Percentiles rank a stretch among this genome's conserved stretches.
Evolutionary conservation across 2,113 vertebrate genomes (phyloP).

Genomic region (Megalops atlanticus): DNA sequence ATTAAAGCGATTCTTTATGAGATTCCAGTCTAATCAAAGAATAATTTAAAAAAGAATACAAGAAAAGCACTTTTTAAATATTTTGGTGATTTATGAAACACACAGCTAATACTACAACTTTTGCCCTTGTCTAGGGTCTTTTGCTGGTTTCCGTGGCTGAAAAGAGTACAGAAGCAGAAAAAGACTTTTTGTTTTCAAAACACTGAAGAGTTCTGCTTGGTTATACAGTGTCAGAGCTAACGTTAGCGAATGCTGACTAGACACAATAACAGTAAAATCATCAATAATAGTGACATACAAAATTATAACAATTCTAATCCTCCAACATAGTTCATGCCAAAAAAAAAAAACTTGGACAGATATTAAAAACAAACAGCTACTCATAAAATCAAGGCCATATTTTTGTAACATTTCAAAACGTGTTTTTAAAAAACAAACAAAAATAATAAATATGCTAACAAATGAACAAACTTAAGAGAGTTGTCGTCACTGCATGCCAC

Average conservation of each 20-base stretch:
- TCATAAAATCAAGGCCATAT: constrained; percentile 29
- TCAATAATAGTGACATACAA: constrained; percentile 21
- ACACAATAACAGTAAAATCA: constrained; percentile 4
- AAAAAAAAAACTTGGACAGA: constrained; percentile 22
- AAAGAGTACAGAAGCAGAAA: neutral
- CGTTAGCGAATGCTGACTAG: neutral
- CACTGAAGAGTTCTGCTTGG: neutral
- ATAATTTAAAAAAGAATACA: neutral
- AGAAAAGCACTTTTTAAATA: neutral
- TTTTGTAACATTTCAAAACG: constrained; percentile 1
- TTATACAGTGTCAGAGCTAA: neutral
- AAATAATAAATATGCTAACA: neutral
- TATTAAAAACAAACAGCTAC: constrained; percentile 4
- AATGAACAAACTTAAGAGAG: constrained; percentile 17
- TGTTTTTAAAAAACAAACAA: constrained; percentile 26
- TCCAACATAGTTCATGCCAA: constrained; percentile 24
- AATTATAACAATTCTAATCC: constrained; percentile 19
- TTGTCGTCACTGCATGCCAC: constrained; percentile 29
- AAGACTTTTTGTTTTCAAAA: neutral
- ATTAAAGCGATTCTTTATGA: constrained; percentile 2
- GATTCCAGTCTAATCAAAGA: neutral
- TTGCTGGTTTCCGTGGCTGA: neutral
- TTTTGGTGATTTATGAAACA: neutral
- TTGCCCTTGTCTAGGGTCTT: too few species aligned
- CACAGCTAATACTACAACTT: neutral